Conservation (phyloP, 2,888 invertebrate genomes). For the Cataglyphis albicans region DNA sequence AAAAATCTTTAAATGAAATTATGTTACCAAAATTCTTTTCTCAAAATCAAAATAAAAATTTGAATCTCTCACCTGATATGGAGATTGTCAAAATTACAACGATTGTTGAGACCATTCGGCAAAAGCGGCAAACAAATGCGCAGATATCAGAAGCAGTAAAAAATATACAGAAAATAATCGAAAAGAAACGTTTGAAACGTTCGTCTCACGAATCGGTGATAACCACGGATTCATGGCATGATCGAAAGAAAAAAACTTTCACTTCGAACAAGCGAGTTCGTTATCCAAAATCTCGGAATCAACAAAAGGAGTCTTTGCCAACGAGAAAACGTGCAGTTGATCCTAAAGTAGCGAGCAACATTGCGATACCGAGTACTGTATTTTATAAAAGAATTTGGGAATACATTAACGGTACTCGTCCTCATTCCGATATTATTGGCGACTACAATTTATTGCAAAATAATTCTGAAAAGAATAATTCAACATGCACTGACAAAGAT, state of each 20-base stretch:
- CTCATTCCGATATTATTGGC: constrained; percentile 31
- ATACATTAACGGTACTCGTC: constrained; percentile 44
- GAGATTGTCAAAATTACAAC: constrained; percentile 58
- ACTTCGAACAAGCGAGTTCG: constrained; percentile 41
- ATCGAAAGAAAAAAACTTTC: background rate
- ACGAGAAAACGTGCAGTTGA: background rate
- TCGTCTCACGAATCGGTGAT: constrained; percentile 9
- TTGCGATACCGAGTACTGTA: constrained; percentile 27
- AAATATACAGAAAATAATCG: background rate
- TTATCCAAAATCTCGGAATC: constrained; percentile 53
- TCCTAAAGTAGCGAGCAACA: background rate
- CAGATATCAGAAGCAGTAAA: background rate
- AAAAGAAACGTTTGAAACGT: constrained; percentile 55
- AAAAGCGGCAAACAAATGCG: background rate
- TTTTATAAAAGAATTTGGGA: constrained; percentile 50
- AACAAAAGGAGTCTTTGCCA: background rate
- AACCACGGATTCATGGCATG: background rate
- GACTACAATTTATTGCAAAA: constrained; percentile 7
- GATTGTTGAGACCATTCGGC: constrained; percentile 62
- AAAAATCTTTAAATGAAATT: background rate
- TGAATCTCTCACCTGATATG: background rate
- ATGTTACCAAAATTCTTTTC: background rate
- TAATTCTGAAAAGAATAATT: constrained; percentile 2
- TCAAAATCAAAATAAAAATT: background rate
- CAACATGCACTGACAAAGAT: constrained; percentile 19